Evolutionary conservation across 2,888 invertebrate genomes (phyloP), one percentile per base, ranked within the genome.

Genomic region (Drosophila anceps): DNA sequence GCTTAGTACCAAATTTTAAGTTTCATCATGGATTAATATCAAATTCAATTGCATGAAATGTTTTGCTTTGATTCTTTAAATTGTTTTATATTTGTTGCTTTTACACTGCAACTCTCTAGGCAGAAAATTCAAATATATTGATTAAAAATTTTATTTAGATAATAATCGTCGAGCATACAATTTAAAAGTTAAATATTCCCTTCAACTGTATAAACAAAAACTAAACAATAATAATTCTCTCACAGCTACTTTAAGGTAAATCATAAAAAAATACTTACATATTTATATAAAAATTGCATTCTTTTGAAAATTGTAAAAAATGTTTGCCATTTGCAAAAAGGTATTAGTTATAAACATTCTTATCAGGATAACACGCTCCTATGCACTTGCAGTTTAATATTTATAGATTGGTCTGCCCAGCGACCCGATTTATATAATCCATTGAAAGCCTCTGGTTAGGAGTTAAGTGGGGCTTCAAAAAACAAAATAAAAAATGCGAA

Each of bases 401-500:
- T 44, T 53, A 35, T 53, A 35, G 35, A 15, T 53, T 35, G 13
- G 35, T 53, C 35, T 35, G 51, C 24, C 24, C 51, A 35, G 51
- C 20, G 20, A 53, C 20, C 15, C 33, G 51, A 53, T 58, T 43
- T 57, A 55, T 18, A 31, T 31, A 46, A 53, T 31, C 31, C 31
- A 57, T 58, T 41, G 43, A 31, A 27, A 41, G 31, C 41, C 44
- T 58, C 43, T 44, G 41, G 44, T 44, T 44, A 65, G 46, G 43
- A 41, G 35, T 54, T 29, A 50, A 61, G 33, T 62, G 51, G 51
- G 51, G 51, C 51, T 53, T 53, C 48, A 50, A 41, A n/a, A 48
- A 51, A 35, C 33, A 24, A 50, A 39, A 54, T 53, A 53, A 53
- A 53, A 53, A 53, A 20, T 35, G 24, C 51, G 24, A 53, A 35